Evolutionary conservation across 2,797 vertebrate species (phyloP), one percentile per base, ranked within the genome.

Genomic region (Sebastes glaucus): DNA sequence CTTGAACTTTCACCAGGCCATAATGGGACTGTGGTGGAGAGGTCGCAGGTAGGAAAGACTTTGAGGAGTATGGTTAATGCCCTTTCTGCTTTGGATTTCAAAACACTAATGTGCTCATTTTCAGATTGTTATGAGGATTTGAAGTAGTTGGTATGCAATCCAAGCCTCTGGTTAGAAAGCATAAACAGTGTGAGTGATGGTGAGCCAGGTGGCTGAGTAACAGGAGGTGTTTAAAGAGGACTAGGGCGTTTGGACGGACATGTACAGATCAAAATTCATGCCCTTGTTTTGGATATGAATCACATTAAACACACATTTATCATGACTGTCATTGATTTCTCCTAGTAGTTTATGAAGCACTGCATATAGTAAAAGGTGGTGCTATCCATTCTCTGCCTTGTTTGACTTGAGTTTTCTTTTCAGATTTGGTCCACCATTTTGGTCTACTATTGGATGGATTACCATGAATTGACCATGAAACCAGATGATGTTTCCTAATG

Each of bases 221-320:
- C 32, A 46, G 60, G 52, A 42, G 55, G 52, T 20, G 25, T 71
- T 71, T 10, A 49, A 61, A 42, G 7, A 64, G 33, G 53, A 32
- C 33, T 23, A 7, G 14, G 60, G 52, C n/a, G 11, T 70, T 55
- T 42, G 18, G 28, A 28, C 1, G n/a, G 22, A 53, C 35, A 66
- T 28, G 18, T 22, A 70, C 57, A 8, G 57, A 61, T 62, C 18
- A 56, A 57, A 79, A 79, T 60, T 35, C 61, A 38, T 55, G 27
- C 55, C 23, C 66, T 63, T 71, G 25, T 64, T 38, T 70, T 77
- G 57, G 23, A 76, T 78, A 71, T 71, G 33, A 78, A 30, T 56
- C 46, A 56, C 27, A 30, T 66, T 46, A 74, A 55, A 55, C 6
- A n/a, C 32, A 27, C 22, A 35, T 63, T 35, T 13, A 38, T 65